phyloP scores from a whole-genome alignment of 2,888 invertebrate genomes.

The Ormyrus rosae region DNA sequence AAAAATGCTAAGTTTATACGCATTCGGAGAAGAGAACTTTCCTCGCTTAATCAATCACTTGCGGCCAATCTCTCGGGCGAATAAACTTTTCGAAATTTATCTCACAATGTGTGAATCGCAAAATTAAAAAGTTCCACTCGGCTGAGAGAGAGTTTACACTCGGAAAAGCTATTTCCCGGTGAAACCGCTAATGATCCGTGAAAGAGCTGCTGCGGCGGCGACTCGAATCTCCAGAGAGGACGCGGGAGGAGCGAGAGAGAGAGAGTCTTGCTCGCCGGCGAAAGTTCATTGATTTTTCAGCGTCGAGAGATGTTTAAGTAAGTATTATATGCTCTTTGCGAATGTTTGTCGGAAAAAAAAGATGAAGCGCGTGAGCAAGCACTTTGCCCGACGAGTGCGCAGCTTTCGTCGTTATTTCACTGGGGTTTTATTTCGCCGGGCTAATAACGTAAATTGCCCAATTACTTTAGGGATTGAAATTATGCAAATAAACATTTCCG shows the following conservation, averaged over 20 bases:
- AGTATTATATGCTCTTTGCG: slow-evolving; percentile 7
- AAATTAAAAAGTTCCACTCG: slow-evolving; percentile 35
- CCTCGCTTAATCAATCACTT: slow-evolving; percentile 19
- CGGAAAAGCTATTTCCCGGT: slow-evolving; percentile 29
- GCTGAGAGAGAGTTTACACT: neutral
- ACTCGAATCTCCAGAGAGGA: slow-evolving; percentile 13
- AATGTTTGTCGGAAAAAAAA: slow-evolving; percentile 3
- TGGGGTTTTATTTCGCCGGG: too few relatives aligned
- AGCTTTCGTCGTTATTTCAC: too few relatives aligned
- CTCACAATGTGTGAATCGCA: slow-evolving; percentile 31
- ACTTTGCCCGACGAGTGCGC: too few relatives aligned
- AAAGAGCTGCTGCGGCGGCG: slow-evolving; percentile 13
- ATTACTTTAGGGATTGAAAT: too few relatives aligned
- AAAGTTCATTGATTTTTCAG: slow-evolving; percentile 26
- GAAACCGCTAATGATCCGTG: slow-evolving; percentile 35
- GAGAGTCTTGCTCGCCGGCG: neutral
- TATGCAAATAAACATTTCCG: too few relatives aligned
- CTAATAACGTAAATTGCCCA: too few relatives aligned
- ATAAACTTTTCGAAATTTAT: slow-evolving; percentile 27
- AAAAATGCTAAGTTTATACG: neutral
- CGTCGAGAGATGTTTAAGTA: neutral
- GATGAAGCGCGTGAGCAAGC: neutral
- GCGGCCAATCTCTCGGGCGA: neutral
- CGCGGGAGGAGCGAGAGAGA: neutral
- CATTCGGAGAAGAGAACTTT: neutral